Percentiles rank a stretch among this genome's conserved stretches.
Conservation (phyloP, 2,113 vertebrate species). For the Poicephalus gulielmi region DNA sequence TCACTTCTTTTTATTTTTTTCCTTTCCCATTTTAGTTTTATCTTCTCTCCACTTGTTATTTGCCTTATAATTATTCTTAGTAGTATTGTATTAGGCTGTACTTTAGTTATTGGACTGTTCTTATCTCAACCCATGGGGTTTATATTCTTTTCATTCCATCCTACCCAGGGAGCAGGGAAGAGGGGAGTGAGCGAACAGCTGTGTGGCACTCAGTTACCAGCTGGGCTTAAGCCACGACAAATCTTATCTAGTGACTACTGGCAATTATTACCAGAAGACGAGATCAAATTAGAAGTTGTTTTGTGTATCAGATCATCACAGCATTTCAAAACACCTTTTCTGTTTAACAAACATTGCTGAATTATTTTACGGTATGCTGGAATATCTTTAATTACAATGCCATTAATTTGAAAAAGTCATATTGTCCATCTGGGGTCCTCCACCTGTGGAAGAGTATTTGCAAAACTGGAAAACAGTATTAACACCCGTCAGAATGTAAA, state of each 20-base stretch:
- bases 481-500: conserved; percentile 44
- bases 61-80: background rate
- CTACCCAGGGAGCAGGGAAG: background rate
- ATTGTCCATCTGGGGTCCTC: conserved; percentile 23
- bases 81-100: background rate
- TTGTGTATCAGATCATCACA: background rate
- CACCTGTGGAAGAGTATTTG: background rate
- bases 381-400: conserved; percentile 18
- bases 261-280: conserved; percentile 12
- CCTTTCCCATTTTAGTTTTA: background rate
- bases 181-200: background rate
- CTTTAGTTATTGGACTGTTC: background rate
- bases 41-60: background rate
- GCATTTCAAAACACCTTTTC: conserved; percentile 31
- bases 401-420: conserved; percentile 1
- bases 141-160: background rate
- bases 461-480: background rate
- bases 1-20: background rate
- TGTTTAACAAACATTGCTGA: conserved; percentile 19
- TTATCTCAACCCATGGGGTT: background rate
- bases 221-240: background rate
- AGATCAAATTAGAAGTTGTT: conserved; percentile 38
- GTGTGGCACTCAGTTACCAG: background rate
- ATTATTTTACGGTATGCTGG: background rate
- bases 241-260: background rate